Percentiles rank a stretch among this genome's conserved stretches.
These are phyloP conservation scores for Cephus rjabovi DNA, from an alignment of 2,888 invertebrate species.

Conservation along the genomic window DNA sequence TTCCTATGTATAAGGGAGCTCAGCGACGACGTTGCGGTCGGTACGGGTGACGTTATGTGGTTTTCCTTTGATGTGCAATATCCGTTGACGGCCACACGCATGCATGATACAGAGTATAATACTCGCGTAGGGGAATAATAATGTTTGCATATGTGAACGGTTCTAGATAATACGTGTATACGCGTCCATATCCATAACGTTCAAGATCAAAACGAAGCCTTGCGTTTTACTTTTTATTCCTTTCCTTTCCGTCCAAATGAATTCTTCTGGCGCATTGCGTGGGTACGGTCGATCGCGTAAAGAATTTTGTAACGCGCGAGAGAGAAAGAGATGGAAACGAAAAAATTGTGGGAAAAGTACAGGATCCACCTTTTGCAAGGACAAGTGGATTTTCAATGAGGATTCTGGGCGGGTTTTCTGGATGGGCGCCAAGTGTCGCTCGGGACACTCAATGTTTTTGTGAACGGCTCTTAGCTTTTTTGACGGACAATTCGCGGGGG, in stretches of 20 bases:
- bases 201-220: not conserved
- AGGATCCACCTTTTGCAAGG: not conserved
- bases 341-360: not conserved
- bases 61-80: slow-evolving; percentile 39
- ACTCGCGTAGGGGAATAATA: not conserved
- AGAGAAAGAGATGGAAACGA: not conserved
- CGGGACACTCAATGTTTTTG: not conserved
- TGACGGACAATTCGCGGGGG: no score
- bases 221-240: not conserved
- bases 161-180: not conserved
- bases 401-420: not conserved
- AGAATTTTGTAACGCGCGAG: not conserved
- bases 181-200: not conserved
- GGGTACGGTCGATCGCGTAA: not conserved
- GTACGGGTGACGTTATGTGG: slow-evolving; percentile 28
- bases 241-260: not conserved
- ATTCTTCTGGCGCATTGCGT: not conserved
- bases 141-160: not conserved
- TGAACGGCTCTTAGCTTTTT: not conserved
- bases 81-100: slow-evolving; percentile 25
- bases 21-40: slow-evolving; percentile 5
- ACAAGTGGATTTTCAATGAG: not conserved
- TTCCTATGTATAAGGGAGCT: not conserved
- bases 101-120: not conserved
- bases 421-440: not conserved